phyloP scores from a whole-genome alignment of 2,888 invertebrate species.

The Drosophila yooni region DNA sequence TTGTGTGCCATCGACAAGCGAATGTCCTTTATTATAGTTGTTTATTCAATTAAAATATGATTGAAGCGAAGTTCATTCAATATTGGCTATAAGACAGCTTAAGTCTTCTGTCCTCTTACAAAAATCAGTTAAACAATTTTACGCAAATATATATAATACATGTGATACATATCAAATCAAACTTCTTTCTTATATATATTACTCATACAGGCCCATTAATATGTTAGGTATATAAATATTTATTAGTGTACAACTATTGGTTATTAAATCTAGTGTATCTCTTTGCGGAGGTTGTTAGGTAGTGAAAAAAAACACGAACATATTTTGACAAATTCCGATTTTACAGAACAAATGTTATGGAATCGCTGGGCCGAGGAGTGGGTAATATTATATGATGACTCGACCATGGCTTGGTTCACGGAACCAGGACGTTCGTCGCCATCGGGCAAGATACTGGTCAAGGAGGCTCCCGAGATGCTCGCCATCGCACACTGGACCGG shows the following conservation, averaged over 20 bases:
- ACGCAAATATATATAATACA: neutral
- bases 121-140: neutral
- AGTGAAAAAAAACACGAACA: neutral
- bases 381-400: constrained; percentile 93
- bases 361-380: constrained; percentile 93
- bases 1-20: neutral
- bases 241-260: neutral
- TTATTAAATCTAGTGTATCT: neutral
- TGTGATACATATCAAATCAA: neutral
- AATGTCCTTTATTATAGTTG: neutral
- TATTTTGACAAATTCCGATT: neutral
- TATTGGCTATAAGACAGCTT: neutral
- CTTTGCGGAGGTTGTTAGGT: neutral
- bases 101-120: neutral
- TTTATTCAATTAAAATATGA: neutral
- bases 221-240: neutral
- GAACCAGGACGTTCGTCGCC: constrained; percentile 85
- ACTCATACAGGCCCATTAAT: neutral
- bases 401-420: constrained; percentile 94
- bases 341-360: constrained; percentile 91
- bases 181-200: neutral
- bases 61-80: neutral
- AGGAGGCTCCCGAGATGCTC: constrained; percentile 92
- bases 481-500: constrained; percentile 93
- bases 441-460: constrained; percentile 87